phyloP scores from a whole-genome alignment of 2,797 vertebrate genomes.

The Chrosomus eos region DNA sequence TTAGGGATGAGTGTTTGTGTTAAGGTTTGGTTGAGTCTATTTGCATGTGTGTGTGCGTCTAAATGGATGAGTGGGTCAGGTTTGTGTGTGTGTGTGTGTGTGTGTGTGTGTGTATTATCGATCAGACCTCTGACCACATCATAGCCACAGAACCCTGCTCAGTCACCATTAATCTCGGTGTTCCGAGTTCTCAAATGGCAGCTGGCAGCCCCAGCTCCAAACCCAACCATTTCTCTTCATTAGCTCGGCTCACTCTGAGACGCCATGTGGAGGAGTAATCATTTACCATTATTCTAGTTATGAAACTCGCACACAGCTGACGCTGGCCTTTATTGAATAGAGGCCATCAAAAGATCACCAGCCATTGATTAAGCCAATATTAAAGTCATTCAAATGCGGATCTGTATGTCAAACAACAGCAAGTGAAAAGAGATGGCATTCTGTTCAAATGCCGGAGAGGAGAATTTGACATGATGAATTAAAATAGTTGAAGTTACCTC shows the following conservation, averaged over 20 bases:
- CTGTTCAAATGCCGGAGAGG: slow-evolving; percentile 71
- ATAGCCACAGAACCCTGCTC: slow-evolving; percentile 77
- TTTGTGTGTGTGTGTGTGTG: slow-evolving; percentile 54
- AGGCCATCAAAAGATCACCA: slow-evolving; percentile 96
- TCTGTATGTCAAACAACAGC: slow-evolving; percentile 95
- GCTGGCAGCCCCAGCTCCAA: slow-evolving; percentile 79
- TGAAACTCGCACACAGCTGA: slow-evolving; percentile 85
- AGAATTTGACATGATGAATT: slow-evolving; percentile 62
- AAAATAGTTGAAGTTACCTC: slow-evolving; percentile 58
- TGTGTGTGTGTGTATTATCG: slow-evolving; percentile 70
- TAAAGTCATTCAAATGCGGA: slow-evolving; percentile 96
- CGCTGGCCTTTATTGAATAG: slow-evolving; percentile 93
- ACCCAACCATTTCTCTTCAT: slow-evolving; percentile 86
- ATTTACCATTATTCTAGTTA: slow-evolving; percentile 91
- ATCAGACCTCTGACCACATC: slow-evolving; percentile 80
- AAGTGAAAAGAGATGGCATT: slow-evolving; percentile 84
- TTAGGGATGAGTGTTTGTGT: slow-evolving; percentile 67
- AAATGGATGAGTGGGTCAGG: slow-evolving; percentile 57
- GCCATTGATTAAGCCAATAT: slow-evolving; percentile 98
- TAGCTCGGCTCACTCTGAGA: slow-evolving; percentile 80
- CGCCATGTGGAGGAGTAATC: slow-evolving; percentile 79
- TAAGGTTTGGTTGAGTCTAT: slow-evolving; percentile 48
- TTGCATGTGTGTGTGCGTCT: slow-evolving; percentile 40
- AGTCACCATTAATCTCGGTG: slow-evolving; percentile 80
- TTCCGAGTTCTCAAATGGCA: slow-evolving; percentile 81